Conservation (phyloP, 1,140 invertebrate genomes). For the Hylyphantes graminicola region DNA sequence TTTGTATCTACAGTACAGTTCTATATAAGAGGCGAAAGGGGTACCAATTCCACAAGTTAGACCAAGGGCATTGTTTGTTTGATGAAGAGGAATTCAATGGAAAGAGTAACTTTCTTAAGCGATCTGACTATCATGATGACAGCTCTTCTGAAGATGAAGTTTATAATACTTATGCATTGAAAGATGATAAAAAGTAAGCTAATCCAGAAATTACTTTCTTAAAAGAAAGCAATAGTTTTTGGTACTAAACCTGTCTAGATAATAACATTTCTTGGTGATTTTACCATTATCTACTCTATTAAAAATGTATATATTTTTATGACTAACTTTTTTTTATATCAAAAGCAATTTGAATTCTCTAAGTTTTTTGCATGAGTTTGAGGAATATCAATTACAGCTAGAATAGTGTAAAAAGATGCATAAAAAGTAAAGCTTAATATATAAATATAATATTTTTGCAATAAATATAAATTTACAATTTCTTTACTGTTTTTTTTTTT, state of each 20-base stretch:
- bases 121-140: slow-evolving; percentile 51
- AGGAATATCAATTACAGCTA: too few species aligned
- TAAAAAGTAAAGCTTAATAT: not conserved
- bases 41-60: slow-evolving; percentile 49
- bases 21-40: slow-evolving; percentile 15
- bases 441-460: not conserved
- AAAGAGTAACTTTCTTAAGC: slow-evolving; percentile 12
- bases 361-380: too few species aligned
- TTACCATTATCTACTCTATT: too few species aligned
- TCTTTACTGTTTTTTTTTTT: not conserved
- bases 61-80: slow-evolving; percentile 52
- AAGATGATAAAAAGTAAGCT: slow-evolving; percentile 51
- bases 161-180: slow-evolving; percentile 61
- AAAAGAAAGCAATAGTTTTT: not conserved
- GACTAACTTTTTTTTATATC: too few species aligned
- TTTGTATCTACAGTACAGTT: slow-evolving; percentile 50
- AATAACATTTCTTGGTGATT: not conserved
- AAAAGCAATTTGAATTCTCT: too few species aligned
- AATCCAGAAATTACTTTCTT: not conserved
- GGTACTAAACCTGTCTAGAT: not conserved
- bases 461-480: not conserved
- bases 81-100: slow-evolving; percentile 44
- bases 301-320: too few species aligned
- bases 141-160: slow-evolving; percentile 61
- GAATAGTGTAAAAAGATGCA: too few species aligned